phyloP scores from a whole-genome alignment of 1,140 invertebrate species.

The Pseudomyrmex gracilis region DNA sequence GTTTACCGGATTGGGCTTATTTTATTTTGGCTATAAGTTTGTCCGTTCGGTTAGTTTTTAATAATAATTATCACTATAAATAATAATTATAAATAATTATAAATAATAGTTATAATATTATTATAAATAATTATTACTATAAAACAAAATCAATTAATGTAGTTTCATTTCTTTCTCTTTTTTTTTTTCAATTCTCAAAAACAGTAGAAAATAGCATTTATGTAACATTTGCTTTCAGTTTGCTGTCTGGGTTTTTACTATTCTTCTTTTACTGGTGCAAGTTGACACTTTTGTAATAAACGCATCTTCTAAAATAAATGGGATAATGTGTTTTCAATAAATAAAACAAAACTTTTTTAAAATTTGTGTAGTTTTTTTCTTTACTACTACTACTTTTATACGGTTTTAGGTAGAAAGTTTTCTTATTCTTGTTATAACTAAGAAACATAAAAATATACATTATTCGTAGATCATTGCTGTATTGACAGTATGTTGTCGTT shows the following conservation, averaged over 20 bases:
- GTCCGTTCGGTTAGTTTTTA: constrained; percentile 16
- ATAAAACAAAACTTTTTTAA: background rate
- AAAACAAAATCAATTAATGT: background rate
- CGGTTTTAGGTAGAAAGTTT: too few species aligned
- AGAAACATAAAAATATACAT: too few species aligned
- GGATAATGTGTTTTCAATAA: background rate
- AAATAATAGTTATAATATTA: too few species aligned
- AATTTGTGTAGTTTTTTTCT: background rate
- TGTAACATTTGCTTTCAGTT: constrained; percentile 49
- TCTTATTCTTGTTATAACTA: too few species aligned
- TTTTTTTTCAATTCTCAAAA: too few species aligned
- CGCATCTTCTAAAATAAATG: background rate
- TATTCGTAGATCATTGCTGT: too few species aligned
- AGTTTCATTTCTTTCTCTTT: too few species aligned
- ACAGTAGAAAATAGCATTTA: too few species aligned
- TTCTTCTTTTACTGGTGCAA: constrained; percentile 30
- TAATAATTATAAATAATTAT: background rate
- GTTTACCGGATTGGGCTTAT: constrained; percentile 7
- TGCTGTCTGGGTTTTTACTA: background rate
- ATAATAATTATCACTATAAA: background rate
- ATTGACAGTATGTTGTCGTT: too few species aligned
- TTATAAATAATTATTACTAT: too few species aligned
- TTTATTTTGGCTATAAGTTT: constrained; percentile 27
- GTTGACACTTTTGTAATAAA: background rate
- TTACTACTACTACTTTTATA: too few species aligned